Base-by-base conservation (phyloP, 2,888 invertebrate genomes). In the Allophyes oxyacanthae region DNA sequence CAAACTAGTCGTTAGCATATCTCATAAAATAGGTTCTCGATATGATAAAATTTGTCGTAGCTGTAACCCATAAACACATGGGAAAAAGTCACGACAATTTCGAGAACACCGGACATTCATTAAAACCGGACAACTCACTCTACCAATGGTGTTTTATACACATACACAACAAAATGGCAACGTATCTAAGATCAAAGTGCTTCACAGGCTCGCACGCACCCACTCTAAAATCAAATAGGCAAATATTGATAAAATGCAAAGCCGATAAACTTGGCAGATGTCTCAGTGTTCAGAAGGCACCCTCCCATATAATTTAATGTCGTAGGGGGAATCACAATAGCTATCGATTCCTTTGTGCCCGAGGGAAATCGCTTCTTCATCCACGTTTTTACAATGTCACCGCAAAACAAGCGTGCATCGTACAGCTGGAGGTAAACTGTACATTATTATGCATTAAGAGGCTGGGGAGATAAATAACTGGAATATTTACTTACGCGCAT, bases 231-330 rank as follows among this genome's bases (percentile, higher is more conserved):
- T 86, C 81, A 86, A 88, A 87, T 84, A 87, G 85, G 86, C 85
- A 90, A 90, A 91, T 88, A 89, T 90, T 88, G 89, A 87, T 85
- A 87, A 83, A 87, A 83, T 83, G 85, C 82, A 84, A 88, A 86
- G 85, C 85, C 85, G 84, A 88, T 75, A 75, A 84, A 84, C 83
- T 85, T 82, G 80, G 83, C 92, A 92, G 89, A 91, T 91, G 91
- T 86, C 85, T 79, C 78, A 71, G 75, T 76, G 77, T 78, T 71
- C 77, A 77, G 63, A 49, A 74, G 75, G 75, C 87, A 84, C 89
- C 90, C 90, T 88, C 74, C 79, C 81, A 84, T 85, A 84, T 89
- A 89, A 89, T 89, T 90, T 87, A 88, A 88, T 87, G 87, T 83
- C 78, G 79, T 77, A 84, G 88, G 91, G 75, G 89, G 87, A 86